phyloP scores from a whole-genome alignment of 1,140 invertebrate genomes.

The Chionoecetes opilio region DNA sequence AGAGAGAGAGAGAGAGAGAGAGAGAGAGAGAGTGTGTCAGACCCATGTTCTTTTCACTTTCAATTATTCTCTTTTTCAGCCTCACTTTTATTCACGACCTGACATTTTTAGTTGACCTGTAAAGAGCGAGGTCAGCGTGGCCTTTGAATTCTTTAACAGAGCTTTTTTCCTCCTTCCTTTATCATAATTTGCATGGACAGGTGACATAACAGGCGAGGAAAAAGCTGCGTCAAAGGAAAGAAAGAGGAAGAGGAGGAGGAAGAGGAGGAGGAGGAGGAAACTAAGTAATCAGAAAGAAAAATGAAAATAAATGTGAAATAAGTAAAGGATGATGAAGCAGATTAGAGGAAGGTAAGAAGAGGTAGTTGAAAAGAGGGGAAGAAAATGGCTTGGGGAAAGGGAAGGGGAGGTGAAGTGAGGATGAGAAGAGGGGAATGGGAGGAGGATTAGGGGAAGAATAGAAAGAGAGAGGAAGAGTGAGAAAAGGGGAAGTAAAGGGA shows the following conservation, averaged over 20 bases:
- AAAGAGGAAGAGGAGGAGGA: not conserved
- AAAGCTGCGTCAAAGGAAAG: not conserved
- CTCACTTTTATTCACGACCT: no score
- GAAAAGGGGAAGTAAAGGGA: not conserved
- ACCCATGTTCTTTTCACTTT: no score
- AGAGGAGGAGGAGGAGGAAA: not conserved
- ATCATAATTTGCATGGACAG: no score
- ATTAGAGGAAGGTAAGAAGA: not conserved
- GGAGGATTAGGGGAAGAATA: not conserved
- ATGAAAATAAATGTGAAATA: not conserved
- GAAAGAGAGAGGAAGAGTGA: not conserved
- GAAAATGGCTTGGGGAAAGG: not conserved
- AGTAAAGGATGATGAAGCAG: not conserved
- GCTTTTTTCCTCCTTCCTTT: no score
- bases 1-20: no score
- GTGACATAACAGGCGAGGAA: not conserved
- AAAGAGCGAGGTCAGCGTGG: no score
- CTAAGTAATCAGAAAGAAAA: no score
- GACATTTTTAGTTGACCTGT: no score
- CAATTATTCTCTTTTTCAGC: no score
- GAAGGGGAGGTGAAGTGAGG: not conserved
- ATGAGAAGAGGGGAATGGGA: not conserved
- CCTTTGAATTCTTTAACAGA: no score
- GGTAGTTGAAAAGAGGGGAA: no score
- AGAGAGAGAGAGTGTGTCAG: no score